A percentile compares a stretch with the other conserved stretches of the same genome.
Evolutionary conservation across 2,797 vertebrate species (phyloP).

Genomic region (Lithobates sylvaticus): DNA sequence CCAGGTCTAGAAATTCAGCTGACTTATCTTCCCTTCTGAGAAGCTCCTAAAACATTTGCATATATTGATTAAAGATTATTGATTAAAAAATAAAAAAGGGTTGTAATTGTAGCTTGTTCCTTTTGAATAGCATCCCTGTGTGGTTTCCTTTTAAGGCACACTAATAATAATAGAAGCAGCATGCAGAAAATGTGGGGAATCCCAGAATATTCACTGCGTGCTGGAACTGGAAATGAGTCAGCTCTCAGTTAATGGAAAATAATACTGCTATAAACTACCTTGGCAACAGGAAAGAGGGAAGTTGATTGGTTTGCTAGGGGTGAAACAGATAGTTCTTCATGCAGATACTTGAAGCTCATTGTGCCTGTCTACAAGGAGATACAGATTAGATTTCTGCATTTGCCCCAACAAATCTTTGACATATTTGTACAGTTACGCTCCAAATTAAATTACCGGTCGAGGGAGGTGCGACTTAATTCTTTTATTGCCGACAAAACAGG

Average conservation of each 20-base stretch:
- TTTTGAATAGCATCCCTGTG: not conserved
- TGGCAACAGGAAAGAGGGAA: no score
- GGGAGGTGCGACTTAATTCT: no score
- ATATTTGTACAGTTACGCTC: not conserved
- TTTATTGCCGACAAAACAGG: no score
- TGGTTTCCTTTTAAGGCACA: not conserved
- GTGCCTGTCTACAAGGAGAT: not conserved
- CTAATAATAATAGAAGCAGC: not conserved
- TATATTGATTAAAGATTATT: no score
- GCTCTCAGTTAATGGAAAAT: not conserved
- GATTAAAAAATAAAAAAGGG: no score
- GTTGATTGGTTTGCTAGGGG: no score
- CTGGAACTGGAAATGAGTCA: constrained; percentile 24
- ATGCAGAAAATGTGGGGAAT: constrained; percentile 17
- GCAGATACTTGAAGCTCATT: not conserved
- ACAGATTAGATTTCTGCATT: not conserved
- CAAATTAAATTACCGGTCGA: not conserved
- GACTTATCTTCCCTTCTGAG: no score
- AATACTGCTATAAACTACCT: not conserved
- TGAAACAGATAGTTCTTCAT: no score
- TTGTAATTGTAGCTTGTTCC: no score
- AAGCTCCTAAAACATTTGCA: no score
- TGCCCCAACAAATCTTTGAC: not conserved
- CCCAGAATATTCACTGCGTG: not conserved
- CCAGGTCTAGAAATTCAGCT: no score